These are phyloP conservation scores for Lophotriccus pileatus DNA, from an alignment of 2,797 vertebrate species.

Conservation along the genomic window DNA sequence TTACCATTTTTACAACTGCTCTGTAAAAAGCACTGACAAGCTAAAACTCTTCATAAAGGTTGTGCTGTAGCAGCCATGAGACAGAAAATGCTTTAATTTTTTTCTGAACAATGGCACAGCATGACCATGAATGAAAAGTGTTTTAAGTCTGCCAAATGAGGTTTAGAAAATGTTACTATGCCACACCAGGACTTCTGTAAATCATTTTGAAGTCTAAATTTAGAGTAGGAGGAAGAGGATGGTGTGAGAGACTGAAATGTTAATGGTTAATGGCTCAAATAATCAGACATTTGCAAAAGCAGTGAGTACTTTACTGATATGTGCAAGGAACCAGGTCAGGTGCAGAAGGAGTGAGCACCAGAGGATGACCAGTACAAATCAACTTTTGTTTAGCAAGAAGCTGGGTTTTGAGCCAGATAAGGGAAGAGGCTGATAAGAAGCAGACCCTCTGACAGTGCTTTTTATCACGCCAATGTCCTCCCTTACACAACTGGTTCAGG, in stretches of 20 bases:
- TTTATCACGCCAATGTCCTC: not conserved
- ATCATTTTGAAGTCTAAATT: not conserved
- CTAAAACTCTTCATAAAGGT: not conserved
- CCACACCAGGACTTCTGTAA: not conserved
- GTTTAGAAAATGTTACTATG: not conserved
- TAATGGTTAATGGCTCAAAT: not conserved
- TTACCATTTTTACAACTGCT: not conserved
- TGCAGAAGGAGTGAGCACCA: accelerated
- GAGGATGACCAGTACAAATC: not conserved
- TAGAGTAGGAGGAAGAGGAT: not conserved
- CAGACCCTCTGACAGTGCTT: not conserved
- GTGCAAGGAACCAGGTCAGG: not conserved
- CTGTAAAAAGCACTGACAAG: not conserved
- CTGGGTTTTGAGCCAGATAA: not conserved
- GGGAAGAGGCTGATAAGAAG: not conserved
- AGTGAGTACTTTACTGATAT: not conserved
- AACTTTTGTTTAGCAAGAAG: not conserved
- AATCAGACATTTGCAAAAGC: not conserved
- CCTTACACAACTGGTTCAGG: not conserved
- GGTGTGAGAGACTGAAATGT: not conserved
- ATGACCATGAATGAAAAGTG: not conserved
- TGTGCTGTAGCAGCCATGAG: not conserved
- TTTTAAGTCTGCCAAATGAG: not conserved
- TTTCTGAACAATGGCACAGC: not conserved
- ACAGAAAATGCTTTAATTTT: not conserved